Evolutionary conservation across 2,888 invertebrate species (phyloP), one percentile per base, ranked within the genome.

Genomic region (Horisme vitalbata): DNA sequence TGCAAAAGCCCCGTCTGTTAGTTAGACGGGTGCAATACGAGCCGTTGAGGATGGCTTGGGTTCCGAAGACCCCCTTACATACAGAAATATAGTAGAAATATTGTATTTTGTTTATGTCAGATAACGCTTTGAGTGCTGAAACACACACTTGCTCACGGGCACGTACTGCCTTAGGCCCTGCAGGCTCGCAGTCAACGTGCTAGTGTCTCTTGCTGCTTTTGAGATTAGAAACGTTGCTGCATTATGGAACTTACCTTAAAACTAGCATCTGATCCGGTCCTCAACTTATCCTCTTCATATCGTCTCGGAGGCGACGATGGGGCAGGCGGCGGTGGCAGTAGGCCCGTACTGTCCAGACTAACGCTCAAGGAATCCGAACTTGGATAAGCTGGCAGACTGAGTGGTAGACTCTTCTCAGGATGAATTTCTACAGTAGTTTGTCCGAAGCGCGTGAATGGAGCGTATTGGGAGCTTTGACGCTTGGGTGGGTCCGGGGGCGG

Each of bases 401-500:
- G 58, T 9, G 93, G 92, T 41, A 92, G 84, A 51, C 91, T 91
- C 66, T 92, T 92, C 67, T 87, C 88, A 0, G 88, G 87, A 38
- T 89, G 88, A 9, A 92, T 92, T 71, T 92, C 92, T 2, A 91
- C 92, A 2, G 92, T 92, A 8, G 92, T 92, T 74, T 92, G 92
- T 0, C 87, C 89, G 64, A 86, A 90, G 24, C 88, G 74, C 0
- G 83, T 83, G 67, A 87, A 89, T n/a, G 87, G 83, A 0, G 88
- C 85, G 66, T 87, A 90, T 57, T 89, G 87, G 0, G 88, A 88
- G 65, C 92, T 93, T 65, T 94, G 94, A 1, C 95, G 90, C 58
- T 95, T 93, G 0, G 95, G 96, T 0, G 95, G 96, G 52, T 95
- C 95, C 0, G 95, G 95, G 0, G 95, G 95, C 36, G 94, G 92